phyloP scores from a whole-genome alignment of 2,888 invertebrate species.

The Aplocera efformata region DNA sequence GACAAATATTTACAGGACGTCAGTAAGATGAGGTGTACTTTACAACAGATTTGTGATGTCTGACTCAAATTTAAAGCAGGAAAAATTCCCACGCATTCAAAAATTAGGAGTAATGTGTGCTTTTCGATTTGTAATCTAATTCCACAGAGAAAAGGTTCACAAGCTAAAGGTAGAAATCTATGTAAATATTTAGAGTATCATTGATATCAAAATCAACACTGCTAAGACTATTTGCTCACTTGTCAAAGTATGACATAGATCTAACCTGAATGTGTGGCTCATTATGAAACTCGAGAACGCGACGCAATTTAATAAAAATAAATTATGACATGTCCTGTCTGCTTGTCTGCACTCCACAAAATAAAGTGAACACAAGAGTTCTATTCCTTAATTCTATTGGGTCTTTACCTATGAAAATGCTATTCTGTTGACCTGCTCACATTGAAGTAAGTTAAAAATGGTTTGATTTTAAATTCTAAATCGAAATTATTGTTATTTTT shows the following conservation, averaged over 20 bases:
- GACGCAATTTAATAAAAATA: not conserved
- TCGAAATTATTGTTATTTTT: too few relatives aligned
- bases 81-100: too few relatives aligned
- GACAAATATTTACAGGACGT: slow-evolving; percentile 14
- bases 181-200: slow-evolving; percentile 10
- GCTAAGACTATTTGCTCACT: slow-evolving; percentile 40
- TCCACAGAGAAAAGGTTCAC: not conserved
- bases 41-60: not conserved
- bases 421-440: too few relatives aligned
- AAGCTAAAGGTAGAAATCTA: not conserved
- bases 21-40: not conserved
- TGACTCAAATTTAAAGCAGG: too few relatives aligned
- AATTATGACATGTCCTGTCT: slow-evolving; percentile 1
- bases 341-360: slow-evolving; percentile 26
- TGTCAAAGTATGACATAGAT: slow-evolving; percentile 23
- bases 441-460: too few relatives aligned
- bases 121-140: too few relatives aligned
- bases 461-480: too few relatives aligned
- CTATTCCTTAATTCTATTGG: slow-evolving; percentile 24
- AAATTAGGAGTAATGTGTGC: too few relatives aligned
- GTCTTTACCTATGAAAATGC: too few relatives aligned
- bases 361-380: slow-evolving; percentile 24
- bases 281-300: slow-evolving; percentile 2
- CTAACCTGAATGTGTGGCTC: slow-evolving; percentile 24
- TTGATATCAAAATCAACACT: slow-evolving; percentile 17